These are phyloP conservation scores for Mastomys natalensis DNA, from an alignment of 2,113 vertebrate genomes.

Conservation along the genomic window DNA sequence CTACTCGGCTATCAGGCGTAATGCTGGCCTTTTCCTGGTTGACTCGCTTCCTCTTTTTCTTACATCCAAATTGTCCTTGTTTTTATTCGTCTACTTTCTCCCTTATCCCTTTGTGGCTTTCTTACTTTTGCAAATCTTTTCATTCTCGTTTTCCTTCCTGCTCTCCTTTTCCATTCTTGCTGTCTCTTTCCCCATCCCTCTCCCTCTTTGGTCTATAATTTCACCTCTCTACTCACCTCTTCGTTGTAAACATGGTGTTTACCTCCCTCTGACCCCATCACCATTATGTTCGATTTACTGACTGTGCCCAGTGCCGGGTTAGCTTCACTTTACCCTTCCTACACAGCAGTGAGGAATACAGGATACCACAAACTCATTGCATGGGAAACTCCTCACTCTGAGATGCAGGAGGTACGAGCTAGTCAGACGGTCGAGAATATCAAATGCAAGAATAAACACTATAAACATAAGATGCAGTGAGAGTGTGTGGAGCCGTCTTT, in stretches of 20 bases:
- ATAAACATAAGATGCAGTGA: neutral
- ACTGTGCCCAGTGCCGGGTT: neutral
- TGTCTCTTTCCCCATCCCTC: neutral
- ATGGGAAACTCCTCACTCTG: neutral
- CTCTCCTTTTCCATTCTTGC: neutral
- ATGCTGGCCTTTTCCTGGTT: neutral
- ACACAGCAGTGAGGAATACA: neutral
- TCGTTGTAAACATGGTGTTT: neutral
- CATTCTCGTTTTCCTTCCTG: neutral
- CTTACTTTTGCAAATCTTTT: neutral
- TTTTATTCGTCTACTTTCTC: neutral
- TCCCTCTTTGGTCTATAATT: neutral
- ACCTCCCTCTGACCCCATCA: neutral
- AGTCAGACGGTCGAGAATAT: neutral
- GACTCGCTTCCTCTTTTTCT: neutral
- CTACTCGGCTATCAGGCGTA: too few relatives aligned
- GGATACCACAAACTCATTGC: neutral
- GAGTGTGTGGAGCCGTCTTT: neutral
- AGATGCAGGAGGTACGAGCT: neutral
- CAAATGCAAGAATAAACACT: too few relatives aligned
- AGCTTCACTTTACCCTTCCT: neutral
- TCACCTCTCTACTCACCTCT: neutral
- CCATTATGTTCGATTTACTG: neutral
- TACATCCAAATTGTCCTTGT: neutral
- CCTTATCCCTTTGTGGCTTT: neutral